Evolutionary conservation across 2,797 vertebrate genomes (phyloP).

Genomic region (Loris lydekkerianus): DNA sequence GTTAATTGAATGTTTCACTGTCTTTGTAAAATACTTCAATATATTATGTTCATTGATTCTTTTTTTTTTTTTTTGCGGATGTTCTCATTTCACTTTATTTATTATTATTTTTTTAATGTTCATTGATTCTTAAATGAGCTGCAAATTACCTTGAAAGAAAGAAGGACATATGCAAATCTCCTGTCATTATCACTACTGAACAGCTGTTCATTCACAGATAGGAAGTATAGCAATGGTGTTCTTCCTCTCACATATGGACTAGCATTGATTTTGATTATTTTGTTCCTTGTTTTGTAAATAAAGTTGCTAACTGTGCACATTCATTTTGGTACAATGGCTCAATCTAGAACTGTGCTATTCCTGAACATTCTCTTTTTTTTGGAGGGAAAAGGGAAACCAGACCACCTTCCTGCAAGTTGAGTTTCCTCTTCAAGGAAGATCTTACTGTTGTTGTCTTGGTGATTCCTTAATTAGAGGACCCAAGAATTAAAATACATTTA

Average conservation of each 20-base stretch:
- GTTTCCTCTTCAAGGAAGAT: slow-evolving; percentile 12
- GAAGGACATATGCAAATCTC: neutral
- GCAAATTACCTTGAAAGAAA: slow-evolving; percentile 51
- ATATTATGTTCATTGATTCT: neutral
- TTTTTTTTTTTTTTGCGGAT: neutral
- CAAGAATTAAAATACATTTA: neutral
- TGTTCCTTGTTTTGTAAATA: slow-evolving; percentile 45
- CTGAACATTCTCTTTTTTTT: neutral
- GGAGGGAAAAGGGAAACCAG: neutral
- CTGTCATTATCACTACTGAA: neutral
- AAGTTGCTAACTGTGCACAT: neutral
- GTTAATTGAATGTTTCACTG: neutral
- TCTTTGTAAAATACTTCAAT: neutral
- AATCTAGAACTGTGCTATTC: neutral
- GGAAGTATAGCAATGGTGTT: neutral
- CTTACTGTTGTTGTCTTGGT: neutral
- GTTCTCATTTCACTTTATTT: too few species aligned
- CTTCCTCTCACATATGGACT: neutral
- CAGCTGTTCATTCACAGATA: slow-evolving; percentile 32
- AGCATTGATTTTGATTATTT: neutral
- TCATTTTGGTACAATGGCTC: neutral
- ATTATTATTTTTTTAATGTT: neutral
- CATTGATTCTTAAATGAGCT: slow-evolving; percentile 19
- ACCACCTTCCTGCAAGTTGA: neutral
- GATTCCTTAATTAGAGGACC: neutral